Base-by-base conservation (phyloP, 2,888 invertebrate genomes). In the Caenorhabditis doughertyi region DNA sequence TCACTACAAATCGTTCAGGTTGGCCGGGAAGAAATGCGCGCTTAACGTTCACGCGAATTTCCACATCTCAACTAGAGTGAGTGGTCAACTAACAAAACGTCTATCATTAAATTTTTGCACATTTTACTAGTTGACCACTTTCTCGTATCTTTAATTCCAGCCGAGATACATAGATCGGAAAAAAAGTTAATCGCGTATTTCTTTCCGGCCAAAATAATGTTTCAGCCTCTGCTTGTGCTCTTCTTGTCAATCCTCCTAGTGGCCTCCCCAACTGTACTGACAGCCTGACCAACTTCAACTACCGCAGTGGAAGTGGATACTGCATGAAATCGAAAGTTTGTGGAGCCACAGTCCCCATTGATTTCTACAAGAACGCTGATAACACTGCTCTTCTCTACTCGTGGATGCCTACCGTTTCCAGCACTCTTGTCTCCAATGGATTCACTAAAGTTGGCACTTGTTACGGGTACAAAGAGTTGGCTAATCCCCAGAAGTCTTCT, bases 301-400 rank as follows among this genome's bases (percentile, higher is more conserved):
- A 60, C 23, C 65, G 79, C 13, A 65, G 58, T 60, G 79, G 79
- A 47, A 80, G 79, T 62, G 79, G 79, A 11, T 80, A 80, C 53
- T 80, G 79, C 58, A 60, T 80, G 79, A 80, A 72, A 47, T 39
- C 42, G 47, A 55, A 65, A 29, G 74, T 74, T 23, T 74, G 74
- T 35, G 74, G 74, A n/a, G 74, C 65, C 1, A 21, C 16, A 8
- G 49, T 21, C 2, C 21, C 55, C 3, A 74, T 74, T n/a, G 55
- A 56, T 1, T 74, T 74, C 25, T 39, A 56, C 16, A 42, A 42
- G n/a, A 55, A 47, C 16, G 65, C 65, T 3, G 56, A 27, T 16
- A 47, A 65, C 13, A 21, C 56, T 16, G 55, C 55, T n/a, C 55
- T 55, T n/a, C n/a, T 55, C n/a, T 55, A n/a, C 16, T 9, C 55